These are phyloP conservation scores for Drosophila repletoides DNA, from an alignment of 1,140 invertebrate species.

Conservation along the genomic window DNA sequence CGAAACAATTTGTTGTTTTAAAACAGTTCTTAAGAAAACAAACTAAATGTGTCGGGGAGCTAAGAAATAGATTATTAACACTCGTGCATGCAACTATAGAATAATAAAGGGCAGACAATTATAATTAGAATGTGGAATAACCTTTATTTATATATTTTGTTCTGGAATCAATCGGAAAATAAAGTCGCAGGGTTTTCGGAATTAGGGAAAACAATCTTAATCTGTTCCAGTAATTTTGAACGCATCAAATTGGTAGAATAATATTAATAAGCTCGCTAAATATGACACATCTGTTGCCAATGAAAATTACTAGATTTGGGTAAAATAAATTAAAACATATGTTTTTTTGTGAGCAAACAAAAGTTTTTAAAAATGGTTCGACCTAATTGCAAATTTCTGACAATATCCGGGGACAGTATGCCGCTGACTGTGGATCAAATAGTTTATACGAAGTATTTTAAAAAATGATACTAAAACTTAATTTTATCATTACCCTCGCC, in stretches of 20 bases:
- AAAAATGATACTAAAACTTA: not conserved
- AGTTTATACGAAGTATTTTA: not conserved
- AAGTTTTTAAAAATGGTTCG: not conserved
- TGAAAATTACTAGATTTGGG: constrained; percentile 35
- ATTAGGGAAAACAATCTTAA: not conserved
- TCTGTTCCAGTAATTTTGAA: not conserved
- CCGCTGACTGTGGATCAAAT: not conserved
- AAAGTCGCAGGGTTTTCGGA: not conserved
- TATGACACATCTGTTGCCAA: constrained; percentile 30
- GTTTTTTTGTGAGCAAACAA: constrained; percentile 29
- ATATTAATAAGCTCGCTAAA: too few species aligned
- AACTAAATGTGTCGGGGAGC: too few species aligned
- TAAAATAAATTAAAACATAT: constrained; percentile 44
- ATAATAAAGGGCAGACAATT: too few species aligned
- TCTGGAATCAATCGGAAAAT: too few species aligned
- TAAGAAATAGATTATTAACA: too few species aligned
- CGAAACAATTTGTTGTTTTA: too few species aligned
- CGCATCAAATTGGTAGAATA: not conserved
- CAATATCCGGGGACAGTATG: constrained; percentile 1
- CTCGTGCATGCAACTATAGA: too few species aligned
- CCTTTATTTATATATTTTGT: too few species aligned
- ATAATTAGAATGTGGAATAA: too few species aligned
- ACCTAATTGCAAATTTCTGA: constrained; percentile 18
- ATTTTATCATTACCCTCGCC: not conserved
- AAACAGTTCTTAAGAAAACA: too few species aligned